Percentiles rank a stretch among this genome's conserved stretches.
Conservation (phyloP, 1,140 invertebrate genomes). For the Nomia melanderi region DNA sequence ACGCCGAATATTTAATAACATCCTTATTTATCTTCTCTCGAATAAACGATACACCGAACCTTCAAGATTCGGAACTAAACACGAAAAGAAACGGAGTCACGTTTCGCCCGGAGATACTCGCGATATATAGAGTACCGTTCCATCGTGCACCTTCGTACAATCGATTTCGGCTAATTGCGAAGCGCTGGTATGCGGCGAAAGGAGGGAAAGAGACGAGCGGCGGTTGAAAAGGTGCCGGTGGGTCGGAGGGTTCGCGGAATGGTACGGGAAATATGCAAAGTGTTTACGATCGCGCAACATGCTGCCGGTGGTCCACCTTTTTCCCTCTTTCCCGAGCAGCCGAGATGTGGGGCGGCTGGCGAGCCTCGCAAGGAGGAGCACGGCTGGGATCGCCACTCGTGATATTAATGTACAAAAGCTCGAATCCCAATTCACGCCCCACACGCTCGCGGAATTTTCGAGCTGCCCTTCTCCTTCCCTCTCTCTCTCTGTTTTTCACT, state of each 20-base stretch:
- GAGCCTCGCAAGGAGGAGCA: conserved; percentile 45
- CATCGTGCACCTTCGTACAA: conserved; percentile 72
- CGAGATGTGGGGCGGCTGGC: conserved; percentile 33
- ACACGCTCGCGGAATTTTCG: conserved; percentile 44
- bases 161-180: conserved; percentile 78
- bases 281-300: conserved; percentile 79
- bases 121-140: conserved; percentile 30
- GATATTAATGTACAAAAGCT: conserved; percentile 60
- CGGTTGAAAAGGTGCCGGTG: conserved; percentile 57
- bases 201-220: conserved; percentile 24
- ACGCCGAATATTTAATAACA: too few relatives aligned
- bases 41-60: too few relatives aligned
- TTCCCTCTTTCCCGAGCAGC: conserved; percentile 23
- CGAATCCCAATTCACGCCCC: conserved; percentile 48
- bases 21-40: too few relatives aligned
- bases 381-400: conserved; percentile 44
- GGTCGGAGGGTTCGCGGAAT: conserved; percentile 54
- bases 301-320: conserved; percentile 67
- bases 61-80: too few relatives aligned
- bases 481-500: neutral
- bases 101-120: too few relatives aligned
- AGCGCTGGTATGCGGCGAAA: conserved; percentile 64
- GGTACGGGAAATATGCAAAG: conserved; percentile 75
- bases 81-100: too few relatives aligned
- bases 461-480: neutral